Evolutionary conservation across 2,113 vertebrate species (phyloP), one percentile per base, ranked within the genome.

Genomic region (Morphnarchus princeps): DNA sequence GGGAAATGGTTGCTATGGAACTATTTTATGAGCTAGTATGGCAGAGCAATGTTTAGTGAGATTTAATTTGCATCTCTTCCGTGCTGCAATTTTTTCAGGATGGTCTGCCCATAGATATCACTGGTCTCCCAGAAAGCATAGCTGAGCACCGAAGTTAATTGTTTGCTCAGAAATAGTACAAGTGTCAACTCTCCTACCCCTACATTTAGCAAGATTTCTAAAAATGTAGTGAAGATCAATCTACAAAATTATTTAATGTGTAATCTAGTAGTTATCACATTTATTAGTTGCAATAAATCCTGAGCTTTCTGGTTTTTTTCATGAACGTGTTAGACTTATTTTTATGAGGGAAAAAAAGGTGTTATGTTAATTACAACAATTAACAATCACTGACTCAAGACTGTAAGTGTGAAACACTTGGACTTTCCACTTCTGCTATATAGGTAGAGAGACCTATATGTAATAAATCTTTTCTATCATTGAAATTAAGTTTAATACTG

Each of bases 1-100:
- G 89, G 67, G 67, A 92, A 87, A 55, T 96, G 63, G 90, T 95
- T 97, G 94, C 95, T 92, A 95, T 97, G 94, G 86, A 96, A 92
- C 65, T 74, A 43, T 92, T 91, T 96, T 78, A 47, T 95, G 67
- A 81, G 72, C 45, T 83, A 52, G 62, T 16, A 38, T 40, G 57
- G 59, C 52, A 96, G 19, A 77, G 52, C 67, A 95, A 81, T 47
- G 26, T 92, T 92, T 90, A 87, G 55, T 42, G 84, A 34, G 80
- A 74, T 92, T 81, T 97, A 74, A 95, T 96, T 84, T 95, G n/a
- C 89, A 61, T 92, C 38, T 63, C 38, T 96, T 94, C 47, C 19
- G 3, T 80, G 24, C 54, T 66, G 58, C 58, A 73, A 0, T 95
- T 90, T 82, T 54, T 94, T 77, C 42, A 29, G 66, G 54, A 50